phyloP scores from a whole-genome alignment of 1,140 invertebrate species.

The Brevipalpus yothersi region DNA sequence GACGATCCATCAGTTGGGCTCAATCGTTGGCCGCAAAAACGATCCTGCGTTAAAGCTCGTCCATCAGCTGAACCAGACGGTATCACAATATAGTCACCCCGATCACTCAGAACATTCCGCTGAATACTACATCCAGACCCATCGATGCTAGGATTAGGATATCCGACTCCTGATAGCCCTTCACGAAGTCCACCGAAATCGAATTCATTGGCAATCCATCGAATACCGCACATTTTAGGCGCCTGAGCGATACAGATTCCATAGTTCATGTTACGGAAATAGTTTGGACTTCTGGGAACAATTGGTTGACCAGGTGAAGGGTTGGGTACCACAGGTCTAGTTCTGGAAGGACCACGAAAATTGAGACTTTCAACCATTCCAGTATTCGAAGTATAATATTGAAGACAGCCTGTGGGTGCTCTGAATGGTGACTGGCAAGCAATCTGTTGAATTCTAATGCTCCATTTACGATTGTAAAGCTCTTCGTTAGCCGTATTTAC shows the following conservation, averaged over 20 bases:
- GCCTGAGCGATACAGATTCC: constrained; percentile 30
- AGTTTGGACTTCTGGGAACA: constrained; percentile 3
- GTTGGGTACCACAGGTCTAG: neutral
- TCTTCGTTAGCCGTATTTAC: constrained; percentile 11
- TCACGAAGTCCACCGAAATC: constrained; percentile 8
- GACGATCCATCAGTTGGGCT: neutral
- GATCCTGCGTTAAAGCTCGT: neutral
- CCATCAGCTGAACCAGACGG: constrained; percentile 2
- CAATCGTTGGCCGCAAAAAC: constrained; percentile 10
- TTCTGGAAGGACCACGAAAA: constrained; percentile 7
- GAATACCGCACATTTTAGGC: constrained; percentile 7
- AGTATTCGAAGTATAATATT: constrained; percentile 37
- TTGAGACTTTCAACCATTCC: constrained; percentile 45
- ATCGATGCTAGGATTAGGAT: neutral
- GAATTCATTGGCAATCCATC: constrained; percentile 7
- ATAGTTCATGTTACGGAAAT: constrained; percentile 43
- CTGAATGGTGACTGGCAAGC: constrained; percentile 9
- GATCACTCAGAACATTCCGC: neutral
- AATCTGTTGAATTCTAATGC: constrained; percentile 9
- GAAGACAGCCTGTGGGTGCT: constrained; percentile 48
- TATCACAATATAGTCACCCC: constrained; percentile 8
- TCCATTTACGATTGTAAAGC: constrained; percentile 9
- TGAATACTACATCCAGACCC: neutral
- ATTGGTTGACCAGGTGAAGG: neutral
- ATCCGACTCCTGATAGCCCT: neutral